A percentile compares a stretch with the other conserved stretches of the same genome.
phyloP scores from a whole-genome alignment of 1,140 invertebrate species.

The Lycorma delicatula region DNA sequence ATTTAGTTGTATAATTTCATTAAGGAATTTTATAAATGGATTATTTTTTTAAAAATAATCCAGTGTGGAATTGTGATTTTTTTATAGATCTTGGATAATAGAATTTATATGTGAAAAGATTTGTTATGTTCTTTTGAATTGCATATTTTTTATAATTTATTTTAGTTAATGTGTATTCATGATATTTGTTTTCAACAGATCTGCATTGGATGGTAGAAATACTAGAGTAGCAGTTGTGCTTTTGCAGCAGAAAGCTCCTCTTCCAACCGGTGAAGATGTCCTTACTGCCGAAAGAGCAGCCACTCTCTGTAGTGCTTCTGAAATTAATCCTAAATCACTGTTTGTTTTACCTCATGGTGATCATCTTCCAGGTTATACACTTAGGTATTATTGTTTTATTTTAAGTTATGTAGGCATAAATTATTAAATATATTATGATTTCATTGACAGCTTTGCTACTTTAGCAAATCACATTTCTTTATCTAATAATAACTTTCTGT shows the following conservation, averaged over 20 bases:
- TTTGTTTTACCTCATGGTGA: slow-evolving; percentile 79
- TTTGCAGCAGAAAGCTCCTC: slow-evolving; percentile 67
- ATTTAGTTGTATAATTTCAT: too few relatives aligned
- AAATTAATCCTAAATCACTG: slow-evolving; percentile 82
- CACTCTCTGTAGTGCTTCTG: slow-evolving; percentile 80
- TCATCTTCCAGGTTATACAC: slow-evolving; percentile 70
- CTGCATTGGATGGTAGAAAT: slow-evolving; percentile 63
- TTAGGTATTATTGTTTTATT: too few relatives aligned
- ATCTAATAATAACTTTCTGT: too few relatives aligned
- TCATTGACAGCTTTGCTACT: too few relatives aligned
- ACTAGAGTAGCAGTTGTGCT: slow-evolving; percentile 84
- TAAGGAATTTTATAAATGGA: too few relatives aligned
- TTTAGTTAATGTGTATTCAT: not conserved
- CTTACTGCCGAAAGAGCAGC: slow-evolving; percentile 80
- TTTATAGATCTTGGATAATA: too few relatives aligned
- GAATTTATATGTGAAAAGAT: not conserved
- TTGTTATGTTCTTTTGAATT: not conserved
- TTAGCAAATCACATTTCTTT: too few relatives aligned
- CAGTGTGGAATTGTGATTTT: too few relatives aligned
- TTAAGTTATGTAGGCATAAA: too few relatives aligned
- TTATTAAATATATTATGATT: too few relatives aligned
- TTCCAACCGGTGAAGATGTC: slow-evolving; percentile 64
- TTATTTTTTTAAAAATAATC: too few relatives aligned
- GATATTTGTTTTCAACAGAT: slow-evolving; percentile 37
- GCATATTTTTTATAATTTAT: not conserved